A percentile compares a stretch with the other conserved stretches of the same genome.
Evolutionary conservation across 1,140 invertebrate genomes (phyloP).

Genomic region (Dendroctonus ponderosae): DNA sequence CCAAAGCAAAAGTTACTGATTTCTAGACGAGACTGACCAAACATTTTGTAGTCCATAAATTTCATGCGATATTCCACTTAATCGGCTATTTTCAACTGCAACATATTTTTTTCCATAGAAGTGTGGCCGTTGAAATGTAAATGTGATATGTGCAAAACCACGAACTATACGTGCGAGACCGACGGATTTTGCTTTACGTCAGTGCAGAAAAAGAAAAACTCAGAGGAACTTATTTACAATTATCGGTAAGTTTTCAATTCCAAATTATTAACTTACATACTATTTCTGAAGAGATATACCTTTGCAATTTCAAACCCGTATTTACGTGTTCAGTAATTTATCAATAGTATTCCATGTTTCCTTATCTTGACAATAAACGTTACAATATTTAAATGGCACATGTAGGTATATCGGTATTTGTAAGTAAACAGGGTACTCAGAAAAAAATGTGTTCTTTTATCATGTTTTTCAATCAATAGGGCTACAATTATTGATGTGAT

Average conservation of each 20-base stretch:
- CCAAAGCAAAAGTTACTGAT: too few relatives aligned
- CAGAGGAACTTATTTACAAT: slow-evolving; percentile 25
- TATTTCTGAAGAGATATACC: too few relatives aligned
- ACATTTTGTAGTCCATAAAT: too few relatives aligned
- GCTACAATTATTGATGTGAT: too few relatives aligned
- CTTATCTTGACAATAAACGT: slow-evolving; percentile 4
- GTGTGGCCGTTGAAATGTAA: slow-evolving; percentile 66
- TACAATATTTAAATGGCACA: background rate
- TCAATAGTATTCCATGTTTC: background rate
- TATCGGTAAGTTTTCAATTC: slow-evolving; percentile 23
- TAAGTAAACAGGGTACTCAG: slow-evolving; percentile 10
- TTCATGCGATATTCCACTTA: too few relatives aligned
- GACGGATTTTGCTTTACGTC: slow-evolving; percentile 87
- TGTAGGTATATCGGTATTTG: background rate
- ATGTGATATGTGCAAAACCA: slow-evolving; percentile 73
- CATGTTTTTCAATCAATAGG: background rate
- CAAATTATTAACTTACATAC: too few relatives aligned
- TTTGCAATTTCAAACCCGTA: too few relatives aligned
- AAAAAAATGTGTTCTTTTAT: background rate
- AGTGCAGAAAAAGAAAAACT: slow-evolving; percentile 52
- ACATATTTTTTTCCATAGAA: slow-evolving; percentile 36
- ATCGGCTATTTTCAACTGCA: background rate
- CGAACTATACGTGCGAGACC: slow-evolving; percentile 82
- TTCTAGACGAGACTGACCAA: too few relatives aligned
- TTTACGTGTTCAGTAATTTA: background rate